A percentile compares a stretch with the other conserved stretches of the same genome.
phyloP scores from a whole-genome alignment of 2,797 vertebrate genomes.

The Natrix natrix region DNA sequence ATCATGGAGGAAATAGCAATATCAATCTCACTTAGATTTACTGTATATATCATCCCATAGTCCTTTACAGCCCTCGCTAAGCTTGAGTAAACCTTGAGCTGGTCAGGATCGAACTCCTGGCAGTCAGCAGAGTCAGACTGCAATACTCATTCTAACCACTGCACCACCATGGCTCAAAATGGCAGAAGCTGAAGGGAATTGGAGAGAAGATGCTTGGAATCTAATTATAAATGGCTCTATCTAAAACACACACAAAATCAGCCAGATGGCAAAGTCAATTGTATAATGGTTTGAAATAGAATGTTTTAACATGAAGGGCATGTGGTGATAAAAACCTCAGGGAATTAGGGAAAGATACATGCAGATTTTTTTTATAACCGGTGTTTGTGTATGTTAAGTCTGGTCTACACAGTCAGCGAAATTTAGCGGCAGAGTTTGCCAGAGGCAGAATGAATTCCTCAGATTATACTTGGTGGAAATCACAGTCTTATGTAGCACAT shows the following conservation, averaged over 20 bases:
- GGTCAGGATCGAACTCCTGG: background rate
- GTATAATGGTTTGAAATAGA: slow-evolving; percentile 57
- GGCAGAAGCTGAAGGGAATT: slow-evolving; percentile 62
- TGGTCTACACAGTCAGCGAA: background rate
- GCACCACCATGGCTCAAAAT: slow-evolving; percentile 7
- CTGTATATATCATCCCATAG: background rate
- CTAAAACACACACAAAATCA: slow-evolving; percentile 46
- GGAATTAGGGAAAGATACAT: slow-evolving; percentile 41
- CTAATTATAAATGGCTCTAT: slow-evolving; percentile 72
- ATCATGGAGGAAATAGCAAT: slow-evolving; percentile 52
- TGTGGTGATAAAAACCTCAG: slow-evolving; percentile 61
- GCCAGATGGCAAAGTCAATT: slow-evolving; percentile 72
- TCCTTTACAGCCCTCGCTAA: background rate
- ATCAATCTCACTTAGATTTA: background rate
- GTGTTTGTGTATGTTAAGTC: slow-evolving; percentile 9
- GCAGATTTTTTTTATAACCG: slow-evolving; percentile 41
- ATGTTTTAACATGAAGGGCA: slow-evolving; percentile 64
- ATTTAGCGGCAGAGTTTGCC: background rate
- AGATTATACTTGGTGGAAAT: background rate
- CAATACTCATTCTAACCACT: background rate
- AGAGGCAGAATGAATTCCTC: background rate
- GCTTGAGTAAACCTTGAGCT: background rate
- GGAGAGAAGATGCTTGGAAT: slow-evolving; percentile 69
- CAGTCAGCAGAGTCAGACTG: background rate
- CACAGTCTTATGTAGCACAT: background rate